Evolutionary conservation across 2,113 vertebrate species (phyloP).

Genomic region (Micronycteris hirsuta): DNA sequence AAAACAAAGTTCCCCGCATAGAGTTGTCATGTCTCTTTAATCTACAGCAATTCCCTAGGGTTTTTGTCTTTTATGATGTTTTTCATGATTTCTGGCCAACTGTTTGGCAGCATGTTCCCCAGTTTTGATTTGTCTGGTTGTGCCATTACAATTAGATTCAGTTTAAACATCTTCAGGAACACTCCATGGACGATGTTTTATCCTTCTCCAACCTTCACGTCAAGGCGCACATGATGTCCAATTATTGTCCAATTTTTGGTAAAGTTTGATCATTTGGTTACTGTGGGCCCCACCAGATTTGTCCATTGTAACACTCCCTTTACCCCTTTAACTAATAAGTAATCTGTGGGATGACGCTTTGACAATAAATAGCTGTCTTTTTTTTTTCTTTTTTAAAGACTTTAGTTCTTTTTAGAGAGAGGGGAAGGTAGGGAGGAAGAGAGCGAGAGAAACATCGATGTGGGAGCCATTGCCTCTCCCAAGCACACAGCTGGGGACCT

Average conservation of each 20-base stretch:
- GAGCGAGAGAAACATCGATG: no score
- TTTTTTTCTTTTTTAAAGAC: no score
- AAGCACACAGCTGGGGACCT: no score
- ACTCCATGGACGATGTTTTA: neutral
- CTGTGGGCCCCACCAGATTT: neutral
- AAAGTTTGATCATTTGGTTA: slow-evolving; percentile 9
- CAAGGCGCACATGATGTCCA: neutral
- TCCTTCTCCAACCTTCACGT: neutral
- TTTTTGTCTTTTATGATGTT: slow-evolving; percentile 1
- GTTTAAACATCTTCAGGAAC: neutral
- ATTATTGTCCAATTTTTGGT: neutral
- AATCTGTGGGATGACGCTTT: neutral
- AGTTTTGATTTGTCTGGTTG: neutral
- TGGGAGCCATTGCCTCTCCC: no score
- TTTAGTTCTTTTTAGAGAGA: no score
- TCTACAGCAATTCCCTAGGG: neutral
- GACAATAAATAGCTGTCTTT: neutral
- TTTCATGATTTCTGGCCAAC: neutral
- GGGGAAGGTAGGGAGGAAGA: no score
- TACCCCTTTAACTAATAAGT: neutral
- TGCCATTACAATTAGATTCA: neutral
- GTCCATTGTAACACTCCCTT: neutral
- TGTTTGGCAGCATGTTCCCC: neutral
- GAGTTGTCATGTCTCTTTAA: neutral
- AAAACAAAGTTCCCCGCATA: neutral